Evolutionary conservation across 1,140 invertebrate genomes (phyloP).

Genomic region (Laupala kohalensis): DNA sequence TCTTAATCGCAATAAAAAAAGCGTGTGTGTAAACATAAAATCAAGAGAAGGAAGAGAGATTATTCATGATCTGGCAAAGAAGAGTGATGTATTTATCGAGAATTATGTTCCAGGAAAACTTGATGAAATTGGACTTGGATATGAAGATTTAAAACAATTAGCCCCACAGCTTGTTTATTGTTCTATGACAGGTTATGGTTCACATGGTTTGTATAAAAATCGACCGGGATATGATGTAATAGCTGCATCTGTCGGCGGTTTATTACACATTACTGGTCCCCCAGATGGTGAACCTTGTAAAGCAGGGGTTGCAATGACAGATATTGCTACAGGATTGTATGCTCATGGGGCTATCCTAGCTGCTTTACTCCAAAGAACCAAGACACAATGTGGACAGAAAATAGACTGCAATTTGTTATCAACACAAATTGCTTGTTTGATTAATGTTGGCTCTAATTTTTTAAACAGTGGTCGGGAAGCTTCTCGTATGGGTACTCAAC

Average conservation of each 20-base stretch:
- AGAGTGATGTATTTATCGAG: constrained; percentile 82
- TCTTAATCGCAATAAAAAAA: constrained; percentile 93
- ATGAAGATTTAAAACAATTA: constrained; percentile 51
- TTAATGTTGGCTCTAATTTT: constrained; percentile 83
- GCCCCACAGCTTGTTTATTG: constrained; percentile 83
- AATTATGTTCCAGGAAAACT: constrained; percentile 91
- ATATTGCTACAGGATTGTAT: constrained; percentile 84
- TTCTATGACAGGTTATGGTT: constrained; percentile 86
- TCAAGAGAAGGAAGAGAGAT: constrained; percentile 51
- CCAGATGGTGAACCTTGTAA: constrained; percentile 75
- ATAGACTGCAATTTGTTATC: constrained; percentile 90
- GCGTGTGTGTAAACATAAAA: constrained; percentile 79
- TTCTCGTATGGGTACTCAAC: constrained; percentile 72
- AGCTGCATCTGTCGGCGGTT: constrained; percentile 79
- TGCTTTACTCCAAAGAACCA: constrained; percentile 62
- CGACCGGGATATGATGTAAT: constrained; percentile 93
- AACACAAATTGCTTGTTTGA: constrained; percentile 77
- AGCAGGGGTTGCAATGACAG: constrained; percentile 84
- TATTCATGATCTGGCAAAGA: constrained; percentile 54
- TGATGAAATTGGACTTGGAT: constrained; percentile 62
- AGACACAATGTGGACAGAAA: constrained; percentile 75
- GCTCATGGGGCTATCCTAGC: constrained; percentile 92
- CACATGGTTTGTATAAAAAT: constrained; percentile 67
- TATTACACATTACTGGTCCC: constrained; percentile 80
- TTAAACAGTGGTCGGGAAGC: constrained; percentile 73